Conservation (phyloP, 2,113 vertebrate genomes). For the Abramis brama region DNA sequence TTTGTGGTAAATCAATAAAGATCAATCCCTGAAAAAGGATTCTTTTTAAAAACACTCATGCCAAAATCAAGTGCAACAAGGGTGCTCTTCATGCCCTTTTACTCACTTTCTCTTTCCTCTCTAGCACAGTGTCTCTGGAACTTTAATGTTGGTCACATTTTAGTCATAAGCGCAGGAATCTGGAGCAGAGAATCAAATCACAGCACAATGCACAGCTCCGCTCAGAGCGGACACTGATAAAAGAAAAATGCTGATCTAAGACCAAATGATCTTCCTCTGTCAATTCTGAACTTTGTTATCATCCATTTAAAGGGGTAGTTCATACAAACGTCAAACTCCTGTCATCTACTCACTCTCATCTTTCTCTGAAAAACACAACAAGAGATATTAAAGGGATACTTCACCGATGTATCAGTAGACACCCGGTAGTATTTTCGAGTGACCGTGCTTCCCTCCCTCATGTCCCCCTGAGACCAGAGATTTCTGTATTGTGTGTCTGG, state of each 20-base stretch:
- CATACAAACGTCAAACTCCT: background rate
- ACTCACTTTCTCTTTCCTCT: constrained; percentile 5
- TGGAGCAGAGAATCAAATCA: constrained; percentile 25
- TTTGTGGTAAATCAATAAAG: background rate
- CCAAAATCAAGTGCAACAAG: background rate
- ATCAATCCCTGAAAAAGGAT: background rate
- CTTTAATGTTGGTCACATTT: constrained; percentile 39
- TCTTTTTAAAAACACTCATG: background rate
- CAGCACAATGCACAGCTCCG: background rate
- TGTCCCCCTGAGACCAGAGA: too few species aligned
- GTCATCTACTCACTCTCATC: background rate
- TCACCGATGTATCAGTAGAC: too few species aligned
- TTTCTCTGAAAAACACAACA: background rate
- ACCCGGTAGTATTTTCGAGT: too few species aligned
- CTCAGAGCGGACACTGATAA: background rate
- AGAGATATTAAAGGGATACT: background rate
- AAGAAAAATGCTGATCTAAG: constrained; percentile 12
- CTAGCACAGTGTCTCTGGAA: background rate
- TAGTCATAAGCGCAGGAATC: constrained; percentile 7
- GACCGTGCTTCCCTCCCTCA: too few species aligned
- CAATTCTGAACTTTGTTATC: constrained; percentile 23
- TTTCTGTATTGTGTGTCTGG: too few species aligned
- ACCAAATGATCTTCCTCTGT: background rate
- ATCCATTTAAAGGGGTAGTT: background rate
- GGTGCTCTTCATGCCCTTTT: background rate